Conservation (phyloP, 2,888 invertebrate species). For the Halictus quadricinctus region DNA sequence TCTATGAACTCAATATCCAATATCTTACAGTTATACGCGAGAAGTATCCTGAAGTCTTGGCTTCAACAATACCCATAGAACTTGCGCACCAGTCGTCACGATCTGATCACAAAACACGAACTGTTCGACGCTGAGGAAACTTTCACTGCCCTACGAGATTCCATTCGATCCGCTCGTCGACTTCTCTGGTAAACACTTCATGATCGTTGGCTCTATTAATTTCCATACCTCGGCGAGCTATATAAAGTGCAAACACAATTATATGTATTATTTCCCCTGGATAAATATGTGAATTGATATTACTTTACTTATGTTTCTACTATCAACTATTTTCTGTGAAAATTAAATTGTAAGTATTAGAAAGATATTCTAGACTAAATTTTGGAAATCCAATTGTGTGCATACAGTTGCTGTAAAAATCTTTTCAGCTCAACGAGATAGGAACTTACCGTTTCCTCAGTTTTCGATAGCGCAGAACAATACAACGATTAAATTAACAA, state of each 20-base stretch:
- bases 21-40: constrained; percentile 11
- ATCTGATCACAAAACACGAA: constrained; percentile 8
- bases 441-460: constrained; percentile 35
- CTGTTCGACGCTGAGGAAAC: constrained; percentile 22
- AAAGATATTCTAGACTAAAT: too few relatives aligned
- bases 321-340: too few relatives aligned
- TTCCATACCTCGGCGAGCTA: constrained; percentile 85
- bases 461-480: constrained; percentile 12
- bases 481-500: background rate
- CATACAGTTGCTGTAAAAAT: background rate
- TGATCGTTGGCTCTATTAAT: constrained; percentile 83
- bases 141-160: constrained; percentile 66
- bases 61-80: constrained; percentile 12
- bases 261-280: too few relatives aligned
- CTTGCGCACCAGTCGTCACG: constrained; percentile 11
- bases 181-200: constrained; percentile 83
- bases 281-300: too few relatives aligned
- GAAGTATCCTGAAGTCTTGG: constrained; percentile 13
- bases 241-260: background rate
- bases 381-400: too few relatives aligned
- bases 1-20: background rate
- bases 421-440: background rate
- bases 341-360: too few relatives aligned
- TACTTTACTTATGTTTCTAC: too few relatives aligned
- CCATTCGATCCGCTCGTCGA: constrained; percentile 71